Base-by-base conservation (phyloP, 2,888 invertebrate genomes). In the Sacculina carcini region DNA sequence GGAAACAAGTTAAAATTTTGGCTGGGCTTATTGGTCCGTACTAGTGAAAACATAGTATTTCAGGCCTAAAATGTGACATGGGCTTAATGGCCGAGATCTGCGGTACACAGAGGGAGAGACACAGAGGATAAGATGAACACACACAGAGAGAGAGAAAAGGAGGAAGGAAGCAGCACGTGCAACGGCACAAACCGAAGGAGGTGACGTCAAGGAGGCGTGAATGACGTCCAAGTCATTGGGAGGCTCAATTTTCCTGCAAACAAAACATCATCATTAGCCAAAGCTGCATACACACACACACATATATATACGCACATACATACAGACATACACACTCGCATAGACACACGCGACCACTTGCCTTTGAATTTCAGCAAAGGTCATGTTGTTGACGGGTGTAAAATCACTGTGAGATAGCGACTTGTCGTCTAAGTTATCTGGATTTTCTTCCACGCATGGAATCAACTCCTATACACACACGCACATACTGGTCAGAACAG, bases 21-120 rank as follows among this genome's bases (percentile, higher is more conserved):
- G n/a, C n/a, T n/a, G n/a, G n/a, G n/a, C n/a, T n/a, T n/a, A n/a
- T n/a, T n/a, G n/a, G n/a, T n/a, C n/a, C n/a, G n/a, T n/a, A n/a
- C n/a, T n/a, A n/a, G n/a, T n/a, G n/a, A n/a, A n/a, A n/a, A n/a
- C n/a, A n/a, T n/a, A n/a, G n/a, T n/a, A n/a, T n/a, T n/a, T n/a
- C n/a, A n/a, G n/a, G n/a, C n/a, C n/a, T n/a, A n/a, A n/a, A n/a
- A n/a, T n/a, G n/a, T n/a, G n/a, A n/a, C n/a, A n/a, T n/a, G n/a
- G n/a, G n/a, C n/a, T n/a, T n/a, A n/a, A n/a, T n/a, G n/a, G n/a
- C n/a, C n/a, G n/a, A n/a, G n/a, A n/a, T 5, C 31, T 6, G 31
- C 21, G 46, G 10, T 26, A 46, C 21, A 32, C 34, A 42, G 42
- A 44, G 51, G 34, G 42, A 28, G 34, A 29, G 51, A 44, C 32